Evolutionary conservation across 2,113 vertebrate genomes (phyloP), one percentile per base, ranked within the genome.

Genomic region (Myiagra hebetior): DNA sequence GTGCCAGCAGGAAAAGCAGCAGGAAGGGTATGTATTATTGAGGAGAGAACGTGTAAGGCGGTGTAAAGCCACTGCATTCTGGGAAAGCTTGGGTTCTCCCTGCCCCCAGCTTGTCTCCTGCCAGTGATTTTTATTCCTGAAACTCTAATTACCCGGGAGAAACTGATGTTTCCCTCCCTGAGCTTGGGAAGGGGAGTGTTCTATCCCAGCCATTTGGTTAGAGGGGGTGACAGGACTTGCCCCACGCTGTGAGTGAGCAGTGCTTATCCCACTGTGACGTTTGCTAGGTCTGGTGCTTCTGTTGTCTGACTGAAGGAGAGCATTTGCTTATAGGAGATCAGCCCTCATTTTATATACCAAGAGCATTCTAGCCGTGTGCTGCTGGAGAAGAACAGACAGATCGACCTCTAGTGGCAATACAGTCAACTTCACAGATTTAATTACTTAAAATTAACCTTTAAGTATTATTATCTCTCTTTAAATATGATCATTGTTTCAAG

Each of bases 11-110:
- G 95, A 98, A 98, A 73, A 96, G 98, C 75, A 98, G 96, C 91
- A 97, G 98, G 92, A 99, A 98, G 97, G 98, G 99, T 99, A 97
- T 84, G 98, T 96, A 69, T 95, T 65, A 37, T 27, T 88, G 76
- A 83, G 55, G 46, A 81, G 26, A 16, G 14, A 11, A 70, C 1
- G 0, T 44, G 64, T 28, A 26, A 69, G 73, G 60, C 62, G 68
- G 39, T 1, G 1, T 19, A 68, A 85, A 85, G 44, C 78, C 8
- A 8, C 64, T 85, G 69, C 13, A 3, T 65, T 62, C 23, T 41
- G 72, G 57, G 41, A 87, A 81, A 47, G 39, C 28, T 49, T 33
- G 6, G 9, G 22, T 75, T 79, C 23, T 75, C 28, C 28, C 33
- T 81, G 59, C 44, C 15, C 44, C 59, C 39, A 60, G 2, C 8